phyloP scores from a whole-genome alignment of 2,797 vertebrate species.

The Mastacembelus armatus region DNA sequence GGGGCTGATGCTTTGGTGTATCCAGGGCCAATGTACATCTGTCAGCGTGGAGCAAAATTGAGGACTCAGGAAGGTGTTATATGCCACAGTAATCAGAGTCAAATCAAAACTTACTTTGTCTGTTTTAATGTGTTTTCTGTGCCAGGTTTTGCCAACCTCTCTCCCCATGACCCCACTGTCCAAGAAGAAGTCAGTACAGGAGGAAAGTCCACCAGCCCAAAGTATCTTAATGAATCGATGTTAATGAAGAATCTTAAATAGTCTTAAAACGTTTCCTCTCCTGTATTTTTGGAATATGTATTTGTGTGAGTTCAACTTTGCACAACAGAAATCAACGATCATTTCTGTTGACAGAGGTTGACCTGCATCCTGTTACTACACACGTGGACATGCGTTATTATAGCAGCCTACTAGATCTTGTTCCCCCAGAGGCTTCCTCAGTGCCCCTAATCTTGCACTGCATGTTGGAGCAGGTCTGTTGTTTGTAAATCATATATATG shows the following conservation, averaged over 20 bases:
- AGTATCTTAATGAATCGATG: no score
- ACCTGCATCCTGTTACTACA: constrained; percentile 43
- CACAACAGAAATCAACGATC: neutral
- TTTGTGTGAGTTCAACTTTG: no score
- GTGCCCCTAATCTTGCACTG: constrained; percentile 89
- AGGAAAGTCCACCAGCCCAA: constrained; percentile 66
- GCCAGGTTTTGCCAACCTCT: constrained; percentile 6
- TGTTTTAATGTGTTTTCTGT: constrained; percentile 16
- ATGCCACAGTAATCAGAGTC: no score
- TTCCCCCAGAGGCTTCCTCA: constrained; percentile 87
- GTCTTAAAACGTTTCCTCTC: neutral
- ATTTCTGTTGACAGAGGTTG: constrained; percentile 31
- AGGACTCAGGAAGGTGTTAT: no score
- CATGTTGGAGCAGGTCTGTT: constrained; percentile 91
- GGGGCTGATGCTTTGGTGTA: no score
- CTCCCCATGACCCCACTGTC: constrained; percentile 14
- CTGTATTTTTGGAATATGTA: neutral
- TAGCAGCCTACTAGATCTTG: constrained; percentile 83
- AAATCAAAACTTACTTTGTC: neutral
- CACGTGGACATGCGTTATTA: constrained; percentile 90
- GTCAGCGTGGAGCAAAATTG: no score
- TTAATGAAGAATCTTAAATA: no score
- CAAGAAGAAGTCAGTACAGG: constrained; percentile 77
- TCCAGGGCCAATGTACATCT: no score
- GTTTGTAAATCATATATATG: no score